These are phyloP conservation scores for Listrodromus nycthemerus DNA, from an alignment of 2,888 invertebrate genomes.

Conservation along the genomic window DNA sequence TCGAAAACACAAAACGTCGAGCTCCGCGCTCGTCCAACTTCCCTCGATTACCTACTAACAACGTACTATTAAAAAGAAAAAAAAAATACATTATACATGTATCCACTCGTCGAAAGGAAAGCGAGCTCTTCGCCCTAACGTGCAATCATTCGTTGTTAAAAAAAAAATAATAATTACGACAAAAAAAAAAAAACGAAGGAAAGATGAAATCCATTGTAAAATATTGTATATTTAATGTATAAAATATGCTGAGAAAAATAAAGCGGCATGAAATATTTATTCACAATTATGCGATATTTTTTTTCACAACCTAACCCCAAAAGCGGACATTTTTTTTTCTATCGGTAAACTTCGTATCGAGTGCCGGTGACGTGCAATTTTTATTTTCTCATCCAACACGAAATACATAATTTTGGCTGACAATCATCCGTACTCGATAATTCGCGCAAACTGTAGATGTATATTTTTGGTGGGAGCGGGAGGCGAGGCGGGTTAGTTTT, in stretches of 20 bases:
- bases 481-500: neutral
- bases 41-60: constrained; percentile 56
- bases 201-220: constrained; percentile 75
- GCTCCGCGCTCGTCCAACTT: constrained; percentile 57
- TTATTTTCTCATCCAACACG: neutral
- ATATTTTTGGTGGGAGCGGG: neutral
- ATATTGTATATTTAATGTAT: constrained; percentile 81
- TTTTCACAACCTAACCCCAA: neutral
- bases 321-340: neutral
- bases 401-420: neutral
- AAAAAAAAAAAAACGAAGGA: constrained; percentile 50
- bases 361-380: neutral
- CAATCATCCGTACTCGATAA: neutral
- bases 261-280: constrained; percentile 82
- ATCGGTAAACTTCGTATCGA: neutral
- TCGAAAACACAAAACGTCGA: constrained; percentile 49
- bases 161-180: constrained; percentile 56
- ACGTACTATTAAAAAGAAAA: constrained; percentile 46
- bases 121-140: constrained; percentile 77
- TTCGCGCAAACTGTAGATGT: neutral
- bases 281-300: constrained; percentile 71
- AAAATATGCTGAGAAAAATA: constrained; percentile 77
- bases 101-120: constrained; percentile 65
- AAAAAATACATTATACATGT: constrained; percentile 44
- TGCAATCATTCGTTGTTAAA: constrained; percentile 80